Conservation (phyloP, 1,140 invertebrate species). For the Popillia japonica region DNA sequence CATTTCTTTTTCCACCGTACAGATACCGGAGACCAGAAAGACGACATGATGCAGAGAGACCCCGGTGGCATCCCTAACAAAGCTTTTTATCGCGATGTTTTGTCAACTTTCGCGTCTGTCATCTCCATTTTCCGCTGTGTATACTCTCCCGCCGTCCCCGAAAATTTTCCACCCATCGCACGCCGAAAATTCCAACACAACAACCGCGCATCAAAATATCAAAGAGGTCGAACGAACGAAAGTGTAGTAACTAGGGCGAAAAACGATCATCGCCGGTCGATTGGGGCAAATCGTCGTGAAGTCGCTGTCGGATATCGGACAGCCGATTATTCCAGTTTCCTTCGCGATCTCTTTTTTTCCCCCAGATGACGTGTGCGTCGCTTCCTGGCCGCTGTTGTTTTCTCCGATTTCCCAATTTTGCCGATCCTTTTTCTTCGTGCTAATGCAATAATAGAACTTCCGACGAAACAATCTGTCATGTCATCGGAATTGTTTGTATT, state of each 20-base stretch:
- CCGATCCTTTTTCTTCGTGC: neutral
- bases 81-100: constrained; percentile 33
- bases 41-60: neutral
- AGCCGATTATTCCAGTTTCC: neutral
- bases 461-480: neutral
- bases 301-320: neutral
- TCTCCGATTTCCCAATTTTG: neutral
- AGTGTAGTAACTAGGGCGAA: neutral
- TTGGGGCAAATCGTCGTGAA: neutral
- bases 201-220: neutral
- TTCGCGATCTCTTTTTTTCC: neutral
- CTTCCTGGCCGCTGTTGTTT: neutral
- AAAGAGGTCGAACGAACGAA: neutral
- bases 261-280: neutral
- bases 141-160: neutral
- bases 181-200: neutral
- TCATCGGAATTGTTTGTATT: neutral
- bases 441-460: constrained; percentile 1
- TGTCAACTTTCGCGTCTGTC: constrained; percentile 10
- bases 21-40: neutral
- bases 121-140: constrained; percentile 20
- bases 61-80: neutral
- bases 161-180: neutral
- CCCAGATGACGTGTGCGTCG: neutral
- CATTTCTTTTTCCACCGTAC: constrained; percentile 17